phyloP scores from a whole-genome alignment of 2,888 invertebrate genomes.

The Teleiodes luculella region DNA sequence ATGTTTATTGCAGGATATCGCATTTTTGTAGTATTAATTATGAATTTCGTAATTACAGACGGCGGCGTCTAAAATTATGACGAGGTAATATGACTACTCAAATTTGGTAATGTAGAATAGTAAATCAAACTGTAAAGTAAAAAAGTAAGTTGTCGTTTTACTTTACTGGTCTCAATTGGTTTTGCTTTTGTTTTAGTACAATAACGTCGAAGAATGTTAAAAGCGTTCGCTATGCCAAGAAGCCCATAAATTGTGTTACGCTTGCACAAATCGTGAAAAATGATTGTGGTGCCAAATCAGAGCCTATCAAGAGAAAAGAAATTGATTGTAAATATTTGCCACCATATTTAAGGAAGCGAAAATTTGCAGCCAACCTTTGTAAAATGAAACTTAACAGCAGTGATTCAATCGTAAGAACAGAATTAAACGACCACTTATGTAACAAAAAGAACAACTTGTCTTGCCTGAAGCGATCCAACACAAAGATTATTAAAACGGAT shows the following conservation, averaged over 20 bases:
- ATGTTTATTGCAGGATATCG: too few relatives aligned
- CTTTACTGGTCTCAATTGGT: too few relatives aligned
- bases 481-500: conserved; percentile 33
- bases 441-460: neutral
- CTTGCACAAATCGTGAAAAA: neutral
- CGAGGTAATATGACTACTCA: conserved; percentile 34
- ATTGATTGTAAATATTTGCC: conserved; percentile 41
- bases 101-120: neutral
- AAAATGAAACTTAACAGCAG: conserved; percentile 29
- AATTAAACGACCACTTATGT: neutral
- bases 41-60: too few relatives aligned
- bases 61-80: conserved; percentile 42
- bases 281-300: neutral
- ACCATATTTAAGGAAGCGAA: conserved; percentile 36
- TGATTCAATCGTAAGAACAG: conserved; percentile 25
- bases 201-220: conserved; percentile 36
- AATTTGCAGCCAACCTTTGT: conserved; percentile 21
- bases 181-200: conserved; percentile 35
- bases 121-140: neutral
- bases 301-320: conserved; percentile 23
- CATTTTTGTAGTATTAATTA: too few relatives aligned
- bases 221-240: conserved; percentile 31
- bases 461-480: conserved; percentile 16
- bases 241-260: conserved; percentile 18
- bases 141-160: too few relatives aligned